These are phyloP conservation scores for Ursus arctos DNA, from an alignment of 2,113 vertebrate genomes.

Conservation along the genomic window DNA sequence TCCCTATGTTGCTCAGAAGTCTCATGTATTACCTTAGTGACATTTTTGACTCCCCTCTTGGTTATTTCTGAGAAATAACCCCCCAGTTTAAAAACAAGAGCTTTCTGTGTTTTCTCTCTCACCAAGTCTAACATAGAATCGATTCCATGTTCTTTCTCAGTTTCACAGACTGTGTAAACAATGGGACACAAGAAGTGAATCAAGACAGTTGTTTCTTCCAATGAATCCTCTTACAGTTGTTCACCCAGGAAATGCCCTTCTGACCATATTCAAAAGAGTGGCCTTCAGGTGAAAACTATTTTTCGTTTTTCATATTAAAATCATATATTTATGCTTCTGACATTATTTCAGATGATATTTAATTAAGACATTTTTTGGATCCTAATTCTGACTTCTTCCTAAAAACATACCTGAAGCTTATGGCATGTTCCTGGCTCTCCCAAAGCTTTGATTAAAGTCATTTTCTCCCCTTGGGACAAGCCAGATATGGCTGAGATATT, in stretches of 20 bases:
- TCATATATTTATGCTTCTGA: background rate
- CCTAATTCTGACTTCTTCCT: conserved; percentile 26
- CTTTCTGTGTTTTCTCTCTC: background rate
- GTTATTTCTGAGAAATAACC: background rate
- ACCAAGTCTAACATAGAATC: background rate
- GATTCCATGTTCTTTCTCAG: background rate
- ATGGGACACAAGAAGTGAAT: background rate
- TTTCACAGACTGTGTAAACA: background rate
- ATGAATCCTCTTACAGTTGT: background rate
- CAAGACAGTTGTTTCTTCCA: background rate
- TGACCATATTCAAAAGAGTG: conserved; percentile 14
- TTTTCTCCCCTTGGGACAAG: conserved; percentile 8
- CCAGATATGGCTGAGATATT: conserved; percentile 51
- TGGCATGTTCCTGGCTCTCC: background rate
- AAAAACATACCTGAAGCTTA: conserved; percentile 57
- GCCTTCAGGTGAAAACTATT: background rate
- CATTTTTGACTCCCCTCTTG: background rate
- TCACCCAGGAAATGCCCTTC: conserved; percentile 39
- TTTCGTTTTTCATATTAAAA: conserved; percentile 52
- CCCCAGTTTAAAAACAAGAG: background rate
- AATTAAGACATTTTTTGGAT: conserved; percentile 48
- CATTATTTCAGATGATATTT: conserved; percentile 15
- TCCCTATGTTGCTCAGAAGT: background rate
- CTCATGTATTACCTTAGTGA: background rate
- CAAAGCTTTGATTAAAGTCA: conserved; percentile 17